Percentiles rank a stretch among this genome's conserved stretches.
phyloP scores from a whole-genome alignment of 1,140 invertebrate genomes.

The Helicorthomorpha holstii region DNA sequence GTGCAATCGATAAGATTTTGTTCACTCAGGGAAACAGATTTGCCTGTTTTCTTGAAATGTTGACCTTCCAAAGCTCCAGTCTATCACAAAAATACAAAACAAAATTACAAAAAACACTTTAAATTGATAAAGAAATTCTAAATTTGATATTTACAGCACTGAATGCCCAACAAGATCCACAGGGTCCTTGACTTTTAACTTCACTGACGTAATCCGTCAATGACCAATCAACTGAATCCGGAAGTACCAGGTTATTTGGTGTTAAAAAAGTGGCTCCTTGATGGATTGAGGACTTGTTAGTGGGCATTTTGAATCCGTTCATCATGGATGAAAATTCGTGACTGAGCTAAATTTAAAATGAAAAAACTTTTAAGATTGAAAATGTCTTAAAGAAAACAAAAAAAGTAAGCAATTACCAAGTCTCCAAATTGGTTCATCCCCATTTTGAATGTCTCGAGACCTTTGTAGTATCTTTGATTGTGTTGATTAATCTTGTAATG shows the following conservation, averaged over 20 bases:
- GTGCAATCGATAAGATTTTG: conserved; percentile 7
- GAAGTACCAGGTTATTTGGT: too few relatives aligned
- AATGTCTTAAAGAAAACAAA: conserved; percentile 40
- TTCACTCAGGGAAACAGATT: conserved; percentile 24
- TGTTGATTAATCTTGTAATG: conserved; percentile 65
- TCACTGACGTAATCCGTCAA: conserved; percentile 24
- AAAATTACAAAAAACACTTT: too few relatives aligned
- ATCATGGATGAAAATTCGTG: background rate
- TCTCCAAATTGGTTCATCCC: conserved; percentile 67
- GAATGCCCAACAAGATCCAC: conserved; percentile 21
- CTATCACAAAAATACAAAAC: too few relatives aligned
- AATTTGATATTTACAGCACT: conserved; percentile 8
- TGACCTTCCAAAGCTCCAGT: conserved; percentile 36
- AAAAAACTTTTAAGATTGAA: conserved; percentile 22
- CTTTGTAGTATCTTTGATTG: conserved; percentile 42
- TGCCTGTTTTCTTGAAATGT: conserved; percentile 25
- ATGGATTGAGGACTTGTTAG: too few relatives aligned
- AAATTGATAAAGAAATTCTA: too few relatives aligned
- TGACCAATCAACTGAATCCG: conserved; percentile 25
- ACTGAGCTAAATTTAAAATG: background rate
- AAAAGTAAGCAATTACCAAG: conserved; percentile 35
- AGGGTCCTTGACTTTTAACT: conserved; percentile 26
- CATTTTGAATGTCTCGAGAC: conserved; percentile 44
- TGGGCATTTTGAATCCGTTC: background rate
- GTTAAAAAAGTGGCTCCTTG: too few relatives aligned